These are phyloP conservation scores for Riparia riparia DNA, from an alignment of 2,113 vertebrate species.

Conservation along the genomic window DNA sequence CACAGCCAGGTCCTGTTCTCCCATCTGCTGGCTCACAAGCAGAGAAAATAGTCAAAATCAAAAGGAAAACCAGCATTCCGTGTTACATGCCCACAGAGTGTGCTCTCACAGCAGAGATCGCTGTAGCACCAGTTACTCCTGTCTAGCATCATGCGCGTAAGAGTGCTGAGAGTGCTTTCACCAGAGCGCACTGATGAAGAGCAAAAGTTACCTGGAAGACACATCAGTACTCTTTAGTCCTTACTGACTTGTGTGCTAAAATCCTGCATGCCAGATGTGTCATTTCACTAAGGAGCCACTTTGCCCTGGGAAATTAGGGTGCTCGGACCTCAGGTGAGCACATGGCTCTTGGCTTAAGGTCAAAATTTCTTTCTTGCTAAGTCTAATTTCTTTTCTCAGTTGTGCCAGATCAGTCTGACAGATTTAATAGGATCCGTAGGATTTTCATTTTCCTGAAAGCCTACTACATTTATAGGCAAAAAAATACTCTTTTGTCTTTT, in stretches of 20 bases:
- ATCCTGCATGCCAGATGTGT: neutral
- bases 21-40: neutral
- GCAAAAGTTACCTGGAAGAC: neutral
- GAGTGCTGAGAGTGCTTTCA: rapidly evolving
- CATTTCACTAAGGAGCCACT: neutral
- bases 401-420: neutral
- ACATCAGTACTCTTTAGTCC: neutral
- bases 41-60: neutral
- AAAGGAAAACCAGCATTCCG: neutral
- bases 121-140: neutral
- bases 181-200: neutral
- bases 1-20: neutral
- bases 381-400: neutral
- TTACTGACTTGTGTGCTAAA: neutral
- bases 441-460: conserved; percentile 20
- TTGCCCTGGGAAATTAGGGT: neutral
- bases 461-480: neutral
- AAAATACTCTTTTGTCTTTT: neutral
- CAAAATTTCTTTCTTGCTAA: neutral
- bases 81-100: neutral
- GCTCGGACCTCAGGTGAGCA: neutral
- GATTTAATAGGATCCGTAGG: neutral
- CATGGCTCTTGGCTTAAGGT: neutral
- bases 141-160: rapidly evolving
- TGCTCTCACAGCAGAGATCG: neutral